These are phyloP conservation scores for Scelioninae gen. 2 DNA, from an alignment of 2,888 invertebrate genomes.

Conservation along the genomic window DNA sequence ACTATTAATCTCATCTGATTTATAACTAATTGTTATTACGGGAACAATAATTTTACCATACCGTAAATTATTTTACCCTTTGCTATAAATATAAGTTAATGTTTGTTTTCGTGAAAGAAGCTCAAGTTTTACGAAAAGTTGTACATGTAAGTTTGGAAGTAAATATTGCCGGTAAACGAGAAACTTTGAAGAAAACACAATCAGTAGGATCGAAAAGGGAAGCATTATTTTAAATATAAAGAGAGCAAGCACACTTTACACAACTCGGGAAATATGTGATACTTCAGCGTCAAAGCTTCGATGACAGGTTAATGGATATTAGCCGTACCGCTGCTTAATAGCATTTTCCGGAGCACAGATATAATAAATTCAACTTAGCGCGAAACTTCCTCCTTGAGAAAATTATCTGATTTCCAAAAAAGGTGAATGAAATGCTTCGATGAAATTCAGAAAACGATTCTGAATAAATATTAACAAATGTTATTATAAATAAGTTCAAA, in stretches of 20 bases:
- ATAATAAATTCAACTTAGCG: not conserved
- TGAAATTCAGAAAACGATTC: too few relatives aligned
- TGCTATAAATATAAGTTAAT: conserved; percentile 23
- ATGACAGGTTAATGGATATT: conserved; percentile 26
- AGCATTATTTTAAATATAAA: conserved; percentile 22
- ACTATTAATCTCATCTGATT: too few relatives aligned
- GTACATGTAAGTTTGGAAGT: conserved; percentile 18
- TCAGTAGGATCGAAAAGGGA: conserved; percentile 13
- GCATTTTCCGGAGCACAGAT: not conserved
- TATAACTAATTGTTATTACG: conserved; percentile 9
- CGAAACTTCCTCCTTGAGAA: too few relatives aligned
- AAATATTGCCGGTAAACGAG: conserved; percentile 16
- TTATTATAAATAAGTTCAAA: too few relatives aligned
- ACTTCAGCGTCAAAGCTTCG: conserved; percentile 11
- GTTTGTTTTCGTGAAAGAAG: conserved; percentile 14
- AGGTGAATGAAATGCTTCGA: too few relatives aligned
- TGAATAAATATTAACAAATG: too few relatives aligned
- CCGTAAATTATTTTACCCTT: conserved; percentile 19
- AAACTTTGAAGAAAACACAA: conserved; percentile 22
- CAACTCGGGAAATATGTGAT: conserved; percentile 1
- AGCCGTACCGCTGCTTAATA: conserved; percentile 12
- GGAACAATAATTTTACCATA: conserved; percentile 14
- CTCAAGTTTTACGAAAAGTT: conserved; percentile 6
- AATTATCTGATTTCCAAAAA: too few relatives aligned
- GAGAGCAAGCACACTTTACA: conserved; percentile 4